phyloP scores from a whole-genome alignment of 2,888 invertebrate genomes.

The Macrosiphum euphorbiae region DNA sequence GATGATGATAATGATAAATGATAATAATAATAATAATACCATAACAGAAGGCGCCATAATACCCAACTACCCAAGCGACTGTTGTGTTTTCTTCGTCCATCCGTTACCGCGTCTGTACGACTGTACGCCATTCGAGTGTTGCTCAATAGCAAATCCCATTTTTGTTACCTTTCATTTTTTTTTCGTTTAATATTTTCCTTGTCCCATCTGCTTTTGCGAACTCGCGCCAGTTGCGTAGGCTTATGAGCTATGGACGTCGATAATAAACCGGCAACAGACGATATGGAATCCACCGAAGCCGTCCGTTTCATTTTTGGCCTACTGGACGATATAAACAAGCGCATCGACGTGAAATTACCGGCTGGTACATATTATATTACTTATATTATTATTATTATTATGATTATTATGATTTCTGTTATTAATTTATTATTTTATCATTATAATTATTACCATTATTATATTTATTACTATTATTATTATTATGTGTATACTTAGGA shows the following conservation, averaged over 20 bases:
- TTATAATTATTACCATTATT: too few species aligned
- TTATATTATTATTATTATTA: background rate
- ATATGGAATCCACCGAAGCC: background rate
- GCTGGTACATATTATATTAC: background rate
- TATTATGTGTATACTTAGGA: background rate
- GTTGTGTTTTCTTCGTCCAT: too few species aligned
- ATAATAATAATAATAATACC: background rate
- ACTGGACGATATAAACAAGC: slow-evolving; percentile 2
- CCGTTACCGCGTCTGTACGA: too few species aligned
- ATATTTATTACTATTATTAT: background rate
- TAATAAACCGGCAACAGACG: background rate
- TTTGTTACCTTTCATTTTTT: background rate
- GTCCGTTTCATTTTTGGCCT: background rate
- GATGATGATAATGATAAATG: background rate
- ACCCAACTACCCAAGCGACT: too few species aligned
- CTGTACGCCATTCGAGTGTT: background rate
- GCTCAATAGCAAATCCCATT: background rate
- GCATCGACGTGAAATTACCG: too few species aligned
- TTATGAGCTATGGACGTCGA: background rate
- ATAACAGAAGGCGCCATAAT: background rate
- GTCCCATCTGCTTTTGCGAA: background rate
- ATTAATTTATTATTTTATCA: too few species aligned
- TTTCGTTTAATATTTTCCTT: background rate
- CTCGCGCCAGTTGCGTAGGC: background rate
- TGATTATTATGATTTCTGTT: too few species aligned